Percentiles rank a stretch among this genome's conserved stretches.
Conservation (phyloP, 92 coral and sea anemone genomes). For the Galaxea fascicularis region DNA sequence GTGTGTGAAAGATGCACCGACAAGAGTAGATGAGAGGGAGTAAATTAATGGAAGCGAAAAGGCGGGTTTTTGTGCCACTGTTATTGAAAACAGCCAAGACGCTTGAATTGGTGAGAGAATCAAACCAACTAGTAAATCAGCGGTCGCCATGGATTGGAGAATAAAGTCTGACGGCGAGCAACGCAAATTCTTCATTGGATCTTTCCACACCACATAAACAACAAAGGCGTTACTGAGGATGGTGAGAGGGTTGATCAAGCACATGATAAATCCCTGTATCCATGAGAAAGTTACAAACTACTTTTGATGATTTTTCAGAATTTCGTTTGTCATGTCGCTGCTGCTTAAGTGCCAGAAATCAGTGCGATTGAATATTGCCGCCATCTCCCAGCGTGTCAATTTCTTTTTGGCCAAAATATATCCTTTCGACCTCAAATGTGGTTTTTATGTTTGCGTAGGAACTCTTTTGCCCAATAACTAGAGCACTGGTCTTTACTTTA, state of each 20-base stretch:
- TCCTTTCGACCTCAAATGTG: too few species aligned
- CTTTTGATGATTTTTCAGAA: neutral
- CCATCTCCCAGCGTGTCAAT: too few species aligned
- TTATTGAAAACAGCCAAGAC: slow-evolving; percentile 4
- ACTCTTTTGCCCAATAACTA: too few species aligned
- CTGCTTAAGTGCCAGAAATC: slow-evolving; percentile 23
- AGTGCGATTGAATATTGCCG: slow-evolving; percentile 16
- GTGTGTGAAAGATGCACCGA: neutral
- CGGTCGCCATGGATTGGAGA: slow-evolving; percentile 25
- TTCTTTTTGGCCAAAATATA: too few species aligned
- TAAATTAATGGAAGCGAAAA: too few species aligned
- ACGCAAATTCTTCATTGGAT: slow-evolving; percentile 22
- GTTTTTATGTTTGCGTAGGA: too few species aligned
- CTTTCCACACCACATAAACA: slow-evolving; percentile 31
- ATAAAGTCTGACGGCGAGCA: slow-evolving; percentile 13
- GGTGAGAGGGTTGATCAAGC: slow-evolving; percentile 12
- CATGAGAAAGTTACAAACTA: neutral
- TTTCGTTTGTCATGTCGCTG: neutral
- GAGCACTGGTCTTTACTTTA: too few species aligned
- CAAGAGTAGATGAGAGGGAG: too few species aligned
- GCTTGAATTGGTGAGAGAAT: slow-evolving; percentile 17
- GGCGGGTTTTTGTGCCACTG: too few species aligned
- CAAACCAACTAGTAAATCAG: slow-evolving; percentile 21
- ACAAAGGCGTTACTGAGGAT: slow-evolving; percentile 17
- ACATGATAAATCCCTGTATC: slow-evolving; percentile 8